Conservation (phyloP, 2,888 invertebrate genomes). For the Hirtodrosophila alboralis region DNA sequence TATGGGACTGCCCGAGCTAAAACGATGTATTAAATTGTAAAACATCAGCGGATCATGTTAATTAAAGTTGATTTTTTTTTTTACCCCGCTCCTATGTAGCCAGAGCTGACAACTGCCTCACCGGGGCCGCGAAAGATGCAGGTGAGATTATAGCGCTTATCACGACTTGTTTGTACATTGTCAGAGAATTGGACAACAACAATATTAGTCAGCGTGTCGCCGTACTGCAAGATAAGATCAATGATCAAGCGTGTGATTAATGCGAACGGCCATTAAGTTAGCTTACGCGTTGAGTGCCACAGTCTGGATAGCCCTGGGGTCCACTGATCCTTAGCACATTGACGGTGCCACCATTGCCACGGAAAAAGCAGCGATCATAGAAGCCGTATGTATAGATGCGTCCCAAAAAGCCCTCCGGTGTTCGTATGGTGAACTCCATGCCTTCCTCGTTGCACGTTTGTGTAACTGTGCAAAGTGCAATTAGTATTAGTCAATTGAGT, state of each 20-base stretch:
- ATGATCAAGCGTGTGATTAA: conserved; percentile 16
- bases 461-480: conserved; percentile 87
- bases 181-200: conserved; percentile 97
- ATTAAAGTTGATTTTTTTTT: conserved; percentile 6
- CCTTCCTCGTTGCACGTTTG: conserved; percentile 97
- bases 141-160: conserved; percentile 96
- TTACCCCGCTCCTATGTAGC: conserved; percentile 95
- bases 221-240: conserved; percentile 86
- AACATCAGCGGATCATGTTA: conserved; percentile 9
- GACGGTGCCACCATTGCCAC: conserved; percentile 93
- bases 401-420: conserved; percentile 95
- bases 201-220: conserved; percentile 96
- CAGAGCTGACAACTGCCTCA: conserved; percentile 96
- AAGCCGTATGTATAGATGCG: conserved; percentile 96
- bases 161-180: conserved; percentile 94
- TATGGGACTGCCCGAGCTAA: conserved; percentile 94
- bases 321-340: conserved; percentile 94
- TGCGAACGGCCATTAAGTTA: conserved; percentile 7
- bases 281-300: conserved; percentile 92
- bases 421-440: conserved; percentile 95
- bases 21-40: conserved; percentile 1
- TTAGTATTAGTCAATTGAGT: conserved; percentile 36
- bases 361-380: conserved; percentile 95
- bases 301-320: conserved; percentile 96
- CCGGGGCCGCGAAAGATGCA: conserved; percentile 96